These are phyloP conservation scores for Clanis bilineata DNA, from an alignment of 2,888 invertebrate genomes.

Conservation along the genomic window DNA sequence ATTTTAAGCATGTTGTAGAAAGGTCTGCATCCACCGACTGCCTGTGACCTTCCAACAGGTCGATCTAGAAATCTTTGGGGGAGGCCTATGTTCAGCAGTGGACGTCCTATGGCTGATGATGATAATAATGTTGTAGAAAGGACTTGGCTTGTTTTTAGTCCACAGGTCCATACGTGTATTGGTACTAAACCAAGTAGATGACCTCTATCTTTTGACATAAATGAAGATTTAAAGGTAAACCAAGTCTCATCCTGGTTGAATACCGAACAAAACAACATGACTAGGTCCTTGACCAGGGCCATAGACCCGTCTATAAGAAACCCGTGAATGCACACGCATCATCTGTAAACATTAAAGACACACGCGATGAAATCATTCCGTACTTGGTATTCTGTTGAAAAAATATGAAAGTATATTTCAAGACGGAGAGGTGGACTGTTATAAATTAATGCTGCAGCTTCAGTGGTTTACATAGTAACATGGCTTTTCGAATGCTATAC, in stretches of 20 bases:
- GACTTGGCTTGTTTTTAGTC: no score
- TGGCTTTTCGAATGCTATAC: background rate
- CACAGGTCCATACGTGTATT: no score
- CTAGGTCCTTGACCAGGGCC: constrained; percentile 2
- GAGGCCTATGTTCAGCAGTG: no score
- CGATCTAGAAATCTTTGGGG: no score
- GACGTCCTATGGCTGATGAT: no score
- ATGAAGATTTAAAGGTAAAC: no score
- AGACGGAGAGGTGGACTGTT: constrained; percentile 27
- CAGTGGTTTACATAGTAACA: background rate
- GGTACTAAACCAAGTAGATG: no score
- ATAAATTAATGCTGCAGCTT: constrained; percentile 21
- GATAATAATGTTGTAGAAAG: no score
- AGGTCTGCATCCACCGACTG: no score
- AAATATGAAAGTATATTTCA: constrained; percentile 36
- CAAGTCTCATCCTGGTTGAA: background rate
- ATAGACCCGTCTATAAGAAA: constrained; percentile 1
- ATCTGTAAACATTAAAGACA: constrained; percentile 8
- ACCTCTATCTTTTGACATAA: no score
- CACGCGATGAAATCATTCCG: constrained; percentile 35
- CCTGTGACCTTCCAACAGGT: no score
- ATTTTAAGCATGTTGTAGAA: no score
- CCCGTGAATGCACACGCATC: constrained; percentile 18
- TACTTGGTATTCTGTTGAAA: constrained; percentile 37
- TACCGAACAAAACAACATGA: background rate